phyloP scores from a whole-genome alignment of 2,797 vertebrate species.

The Glossophaga mutica region DNA sequence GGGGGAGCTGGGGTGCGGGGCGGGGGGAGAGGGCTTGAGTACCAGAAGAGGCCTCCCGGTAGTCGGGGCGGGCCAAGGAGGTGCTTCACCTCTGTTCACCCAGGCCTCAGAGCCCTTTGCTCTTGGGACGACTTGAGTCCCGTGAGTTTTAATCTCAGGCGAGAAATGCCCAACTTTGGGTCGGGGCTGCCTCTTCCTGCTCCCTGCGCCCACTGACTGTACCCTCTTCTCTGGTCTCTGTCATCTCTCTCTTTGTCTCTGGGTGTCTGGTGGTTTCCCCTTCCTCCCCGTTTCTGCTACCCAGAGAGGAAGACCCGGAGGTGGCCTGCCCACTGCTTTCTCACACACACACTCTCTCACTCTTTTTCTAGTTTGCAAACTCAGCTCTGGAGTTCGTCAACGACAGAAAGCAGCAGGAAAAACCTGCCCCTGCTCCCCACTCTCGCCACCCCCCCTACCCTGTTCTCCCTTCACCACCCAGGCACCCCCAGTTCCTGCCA shows the following conservation, averaged over 20 bases:
- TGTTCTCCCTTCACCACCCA: conserved; percentile 16
- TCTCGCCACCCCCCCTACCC: not conserved
- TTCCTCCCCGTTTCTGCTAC: conserved; percentile 53
- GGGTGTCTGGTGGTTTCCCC: conserved; percentile 63
- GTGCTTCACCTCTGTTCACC: not conserved
- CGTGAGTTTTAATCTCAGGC: conserved; percentile 12
- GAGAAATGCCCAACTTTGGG: conserved; percentile 34
- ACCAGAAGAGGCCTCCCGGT: not conserved
- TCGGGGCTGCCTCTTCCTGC: conserved; percentile 36
- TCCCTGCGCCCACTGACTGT: not conserved
- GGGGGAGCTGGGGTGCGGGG: not conserved
- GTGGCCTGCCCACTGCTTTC: conserved; percentile 49
- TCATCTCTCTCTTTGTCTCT: conserved; percentile 57
- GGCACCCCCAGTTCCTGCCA: conserved; percentile 51
- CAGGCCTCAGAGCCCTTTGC: not conserved
- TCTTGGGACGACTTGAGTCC: not conserved
- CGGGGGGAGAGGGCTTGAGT: not conserved
- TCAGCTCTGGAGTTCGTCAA: conserved; percentile 72
- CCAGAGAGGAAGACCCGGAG: conserved; percentile 68
- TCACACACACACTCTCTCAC: not conserved
- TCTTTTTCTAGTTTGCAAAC: conserved; percentile 72
- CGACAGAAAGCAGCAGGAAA: conserved; percentile 70
- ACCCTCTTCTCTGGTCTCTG: not conserved
- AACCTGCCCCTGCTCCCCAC: conserved; percentile 64
- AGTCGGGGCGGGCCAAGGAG: not conserved